These are phyloP conservation scores for Phalacrocorax pelagicus DNA, from an alignment of 2,113 vertebrate genomes.

Conservation along the genomic window DNA sequence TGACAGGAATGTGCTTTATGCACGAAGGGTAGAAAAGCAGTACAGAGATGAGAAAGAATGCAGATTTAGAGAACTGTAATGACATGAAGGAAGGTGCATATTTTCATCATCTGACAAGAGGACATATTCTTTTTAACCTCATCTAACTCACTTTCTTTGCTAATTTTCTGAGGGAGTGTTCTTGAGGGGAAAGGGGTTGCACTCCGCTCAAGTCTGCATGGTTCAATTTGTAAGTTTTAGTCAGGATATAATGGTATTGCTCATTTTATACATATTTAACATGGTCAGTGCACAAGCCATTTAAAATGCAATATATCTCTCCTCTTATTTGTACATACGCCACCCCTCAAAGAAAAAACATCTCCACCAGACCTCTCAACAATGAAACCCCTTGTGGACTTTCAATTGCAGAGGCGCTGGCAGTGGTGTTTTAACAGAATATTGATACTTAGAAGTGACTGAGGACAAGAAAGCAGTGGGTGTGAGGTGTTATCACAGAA, in stretches of 20 bases:
- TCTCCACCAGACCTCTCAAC: background rate
- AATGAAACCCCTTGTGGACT: background rate
- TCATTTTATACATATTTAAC: background rate
- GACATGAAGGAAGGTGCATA: background rate
- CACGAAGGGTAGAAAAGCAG: background rate
- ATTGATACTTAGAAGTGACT: background rate
- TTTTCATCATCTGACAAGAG: constrained; percentile 1
- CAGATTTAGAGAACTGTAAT: background rate
- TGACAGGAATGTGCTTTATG: background rate
- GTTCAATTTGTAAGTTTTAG: background rate
- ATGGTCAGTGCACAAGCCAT: background rate
- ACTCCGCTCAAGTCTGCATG: background rate
- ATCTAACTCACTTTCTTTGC: background rate
- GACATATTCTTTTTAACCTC: background rate
- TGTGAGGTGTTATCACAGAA: background rate
- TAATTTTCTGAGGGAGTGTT: background rate
- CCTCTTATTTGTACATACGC: background rate
- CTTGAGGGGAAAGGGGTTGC: background rate
- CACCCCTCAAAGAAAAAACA: background rate
- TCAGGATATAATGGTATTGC: background rate
- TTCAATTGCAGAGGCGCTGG: background rate
- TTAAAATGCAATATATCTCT: background rate
- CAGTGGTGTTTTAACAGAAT: background rate
- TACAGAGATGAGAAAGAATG: background rate
- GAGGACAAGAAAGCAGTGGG: background rate